Base-by-base conservation (phyloP, 2,797 vertebrate genomes). In the Scolopax bukidnonensis region DNA sequence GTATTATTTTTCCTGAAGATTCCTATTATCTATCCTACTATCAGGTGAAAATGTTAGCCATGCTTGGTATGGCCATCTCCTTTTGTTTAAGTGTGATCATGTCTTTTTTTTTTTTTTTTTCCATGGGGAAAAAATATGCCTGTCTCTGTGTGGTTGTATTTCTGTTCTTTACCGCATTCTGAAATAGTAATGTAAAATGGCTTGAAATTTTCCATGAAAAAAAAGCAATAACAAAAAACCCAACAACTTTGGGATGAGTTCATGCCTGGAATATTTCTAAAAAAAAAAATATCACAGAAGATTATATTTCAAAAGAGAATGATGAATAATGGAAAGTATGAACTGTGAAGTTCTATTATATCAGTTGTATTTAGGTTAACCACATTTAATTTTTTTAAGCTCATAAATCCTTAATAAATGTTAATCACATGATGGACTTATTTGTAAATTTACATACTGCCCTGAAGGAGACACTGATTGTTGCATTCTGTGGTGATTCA, bases 301-400 rank as follows among this genome's bases (percentile, higher is more conserved):
- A 80, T 95, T 80, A 15, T 89, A 24, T 96, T 93, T 93, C 84
- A 81, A 79, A 91, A 67, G 41, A 81, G 33, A 76, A 21, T 76
- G 74, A 94, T 94, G 90, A 96, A 87, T 92, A 95, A 95, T 87
- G 90, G 92, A 95, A 97, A 93, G 53, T 90, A 87, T 94, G 93
- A 95, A 92, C 80, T 94, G 83, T 87, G 88, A 93, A 93, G 77
- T 84, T 83, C n/a, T 90, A 80, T 92, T 94, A 48, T 84, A 95
- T 87, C 68, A 32, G 33, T 67, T 93, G 65, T 84, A 75, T 86
- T 93, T 95, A 90, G 69, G 88, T 88, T 94, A 95, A 76, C 93
- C 86, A 95, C 82, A 77, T 68, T 80, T 90, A 88, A 77, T 68
- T 53, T 82, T 92, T 92, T 94, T 45, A 87, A 93, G 64, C 20